Conservation (phyloP, 2,797 vertebrate genomes). For the Pteropus rufus region DNA sequence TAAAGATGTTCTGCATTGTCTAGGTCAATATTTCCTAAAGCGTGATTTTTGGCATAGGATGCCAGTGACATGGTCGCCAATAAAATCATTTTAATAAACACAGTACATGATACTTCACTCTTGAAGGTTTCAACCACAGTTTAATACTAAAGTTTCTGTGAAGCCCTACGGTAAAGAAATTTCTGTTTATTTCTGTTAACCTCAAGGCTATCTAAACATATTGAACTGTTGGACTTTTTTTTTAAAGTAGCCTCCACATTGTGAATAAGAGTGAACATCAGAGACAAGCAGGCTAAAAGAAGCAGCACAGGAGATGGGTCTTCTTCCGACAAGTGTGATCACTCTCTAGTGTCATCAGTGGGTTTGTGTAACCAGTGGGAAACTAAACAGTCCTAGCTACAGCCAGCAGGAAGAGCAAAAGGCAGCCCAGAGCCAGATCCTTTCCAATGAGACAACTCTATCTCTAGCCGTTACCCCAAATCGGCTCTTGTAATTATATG, state of each 20-base stretch:
- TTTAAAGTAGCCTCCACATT: neutral
- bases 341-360: neutral
- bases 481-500: neutral
- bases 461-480: neutral
- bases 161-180: neutral
- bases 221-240: neutral
- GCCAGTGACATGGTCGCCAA: neutral
- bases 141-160: neutral
- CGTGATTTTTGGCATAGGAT: neutral
- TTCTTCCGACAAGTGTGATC: neutral
- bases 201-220: neutral
- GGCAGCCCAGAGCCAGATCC: neutral
- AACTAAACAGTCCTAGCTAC: neutral
- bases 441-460: neutral
- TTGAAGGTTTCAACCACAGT: neutral
- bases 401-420: neutral
- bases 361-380: neutral
- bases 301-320: accelerated
- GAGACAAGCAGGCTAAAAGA: neutral
- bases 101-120: neutral
- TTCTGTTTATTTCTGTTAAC: neutral
- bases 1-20: neutral
- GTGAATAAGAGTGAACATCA: neutral
- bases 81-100: neutral
- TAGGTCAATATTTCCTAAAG: neutral